Conservation (phyloP, 2,797 vertebrate species). For the Myripristis jacobus region DNA sequence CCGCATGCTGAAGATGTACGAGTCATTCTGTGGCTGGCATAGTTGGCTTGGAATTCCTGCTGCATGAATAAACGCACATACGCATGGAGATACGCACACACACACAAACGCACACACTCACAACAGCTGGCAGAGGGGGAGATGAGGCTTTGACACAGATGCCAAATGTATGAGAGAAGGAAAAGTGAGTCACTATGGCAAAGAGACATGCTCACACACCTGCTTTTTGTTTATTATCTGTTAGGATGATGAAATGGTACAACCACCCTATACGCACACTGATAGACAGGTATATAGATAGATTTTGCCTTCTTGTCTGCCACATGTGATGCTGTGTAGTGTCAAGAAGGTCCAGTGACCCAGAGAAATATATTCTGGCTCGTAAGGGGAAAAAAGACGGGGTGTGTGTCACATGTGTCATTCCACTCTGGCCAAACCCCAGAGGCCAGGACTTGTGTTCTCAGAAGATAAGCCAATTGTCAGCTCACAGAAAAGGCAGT, state of each 20-base stretch:
- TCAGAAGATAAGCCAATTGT: no score
- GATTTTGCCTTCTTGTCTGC: no score
- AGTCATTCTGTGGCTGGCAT: background rate
- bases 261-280: background rate
- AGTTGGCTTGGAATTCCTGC: background rate
- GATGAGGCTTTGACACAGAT: background rate
- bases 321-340: no score
- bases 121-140: background rate
- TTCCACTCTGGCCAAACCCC: no score
- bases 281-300: background rate
- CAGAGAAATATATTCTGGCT: no score
- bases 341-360: no score
- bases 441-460: no score
- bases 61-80: background rate
- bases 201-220: no score
- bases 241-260: background rate
- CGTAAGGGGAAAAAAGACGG: no score
- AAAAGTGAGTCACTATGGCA: background rate
- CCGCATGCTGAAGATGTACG: background rate
- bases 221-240: background rate
- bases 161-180: background rate
- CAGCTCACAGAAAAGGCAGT: no score
- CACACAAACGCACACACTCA: background rate
- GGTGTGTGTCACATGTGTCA: no score
- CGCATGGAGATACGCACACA: background rate